Percentiles rank a stretch among this genome's conserved stretches.
These are phyloP conservation scores for Drosophila santomea DNA, from an alignment of 1,140 invertebrate genomes.

Conservation along the genomic window DNA sequence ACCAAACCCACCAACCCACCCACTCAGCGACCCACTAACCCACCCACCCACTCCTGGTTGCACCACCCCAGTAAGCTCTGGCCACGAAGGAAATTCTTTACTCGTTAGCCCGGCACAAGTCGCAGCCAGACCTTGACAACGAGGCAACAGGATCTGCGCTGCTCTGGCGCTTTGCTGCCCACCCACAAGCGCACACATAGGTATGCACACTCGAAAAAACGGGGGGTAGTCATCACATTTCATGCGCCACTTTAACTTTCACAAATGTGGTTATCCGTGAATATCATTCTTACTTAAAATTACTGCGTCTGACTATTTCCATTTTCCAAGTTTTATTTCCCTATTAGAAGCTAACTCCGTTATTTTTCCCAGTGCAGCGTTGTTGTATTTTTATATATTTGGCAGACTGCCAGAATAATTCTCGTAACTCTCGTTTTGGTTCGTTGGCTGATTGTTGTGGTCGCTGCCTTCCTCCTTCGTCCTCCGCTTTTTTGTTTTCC, in stretches of 20 bases:
- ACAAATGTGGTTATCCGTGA: too few relatives aligned
- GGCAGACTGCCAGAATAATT: constrained; percentile 73
- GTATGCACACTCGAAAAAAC: constrained; percentile 3
- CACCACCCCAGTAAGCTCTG: constrained; percentile 3
- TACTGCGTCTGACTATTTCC: too few relatives aligned
- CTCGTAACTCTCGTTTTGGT: constrained; percentile 66
- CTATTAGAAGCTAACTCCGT: neutral
- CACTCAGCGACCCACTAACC: too few relatives aligned
- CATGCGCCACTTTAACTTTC: too few relatives aligned
- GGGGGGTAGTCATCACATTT: too few relatives aligned
- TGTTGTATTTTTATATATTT: constrained; percentile 25
- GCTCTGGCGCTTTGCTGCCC: constrained; percentile 8
- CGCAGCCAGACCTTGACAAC: constrained; percentile 48
- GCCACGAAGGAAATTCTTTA: constrained; percentile 40
- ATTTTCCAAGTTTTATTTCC: neutral
- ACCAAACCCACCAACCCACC: neutral
- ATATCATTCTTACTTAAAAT: too few relatives aligned
- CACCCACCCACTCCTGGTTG: neutral
- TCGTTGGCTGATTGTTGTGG: constrained; percentile 46
- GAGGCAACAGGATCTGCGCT: constrained; percentile 45
- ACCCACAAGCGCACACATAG: constrained; percentile 1
- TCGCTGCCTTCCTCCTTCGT: constrained; percentile 6
- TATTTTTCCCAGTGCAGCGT: constrained; percentile 4
- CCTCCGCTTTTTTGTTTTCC: neutral
- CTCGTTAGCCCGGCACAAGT: constrained; percentile 42